Evolutionary conservation across 92 coral and sea anemone genomes (phyloP), one percentile per base, ranked within the genome.

Genomic region (Zoanthus sociatus): DNA sequence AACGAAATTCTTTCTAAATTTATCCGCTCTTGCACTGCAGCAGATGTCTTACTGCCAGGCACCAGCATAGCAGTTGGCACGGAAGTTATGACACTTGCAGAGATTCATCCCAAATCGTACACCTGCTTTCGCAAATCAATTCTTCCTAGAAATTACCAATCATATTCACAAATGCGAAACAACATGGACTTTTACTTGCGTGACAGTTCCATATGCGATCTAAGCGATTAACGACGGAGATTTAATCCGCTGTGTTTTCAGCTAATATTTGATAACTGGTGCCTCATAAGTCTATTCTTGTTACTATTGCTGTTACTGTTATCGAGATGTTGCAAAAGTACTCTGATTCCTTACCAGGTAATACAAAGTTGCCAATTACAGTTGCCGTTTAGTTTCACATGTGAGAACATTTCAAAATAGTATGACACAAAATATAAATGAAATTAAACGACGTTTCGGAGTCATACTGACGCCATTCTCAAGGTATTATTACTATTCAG

Each of bases 101-200:
- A 85, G 31, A 33, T 87, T 31, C 81, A 87, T 74, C 95, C 87
- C 6, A 90, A 75, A 82, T 33, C 93, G 47, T 75, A 66, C 79
- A 90, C 91, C 14, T 92, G 93, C 54, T 92, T 92, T 58, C 79
- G 69, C 78, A 92, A 54, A 48, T 83, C 87, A 50, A 77, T 53
- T 73, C 70, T 92, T 12, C 89, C 91, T 83, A 90, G 78, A 73
- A 77, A 87, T 82, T 87, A 78, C 58, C 87, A 90, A 31, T 76
- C 89, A 26, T 87, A 79, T 77, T 47, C 70, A 68, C 86, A 92
- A 30, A 68, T 37, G 2, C 42, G 87, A 73, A 75, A 71, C 74
- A 89, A 89, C 82, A 8, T 92, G 87, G 90, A 89, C 86, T 14
- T 77, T 21, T 92, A 89, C 82, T 46, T 92, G 26, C 69, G 84